Conservation (phyloP, 2,888 invertebrate genomes). For the Serrognathus titanus region DNA sequence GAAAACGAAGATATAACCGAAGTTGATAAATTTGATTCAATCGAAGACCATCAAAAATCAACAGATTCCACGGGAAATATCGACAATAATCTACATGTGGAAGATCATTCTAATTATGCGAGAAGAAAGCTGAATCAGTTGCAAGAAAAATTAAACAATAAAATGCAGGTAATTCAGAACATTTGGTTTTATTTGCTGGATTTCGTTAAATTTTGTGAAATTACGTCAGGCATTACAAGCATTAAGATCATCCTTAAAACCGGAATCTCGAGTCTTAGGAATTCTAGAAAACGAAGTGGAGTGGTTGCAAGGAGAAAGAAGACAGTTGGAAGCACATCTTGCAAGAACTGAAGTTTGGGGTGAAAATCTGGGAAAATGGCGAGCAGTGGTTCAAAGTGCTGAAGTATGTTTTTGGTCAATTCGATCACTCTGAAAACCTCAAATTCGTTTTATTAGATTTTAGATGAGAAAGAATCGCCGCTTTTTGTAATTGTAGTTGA, state of each 20-base stretch:
- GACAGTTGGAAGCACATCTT: constrained; percentile 79
- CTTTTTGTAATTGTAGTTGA: constrained; percentile 80
- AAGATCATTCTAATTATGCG: constrained; percentile 80
- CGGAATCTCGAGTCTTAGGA: constrained; percentile 75
- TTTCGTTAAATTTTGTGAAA: constrained; percentile 1
- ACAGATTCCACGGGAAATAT: constrained; percentile 56
- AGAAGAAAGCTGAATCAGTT: constrained; percentile 77
- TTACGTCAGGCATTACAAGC: constrained; percentile 69
- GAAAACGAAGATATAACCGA: constrained; percentile 53
- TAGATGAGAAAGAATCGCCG: constrained; percentile 55
- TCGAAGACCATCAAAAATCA: constrained; percentile 57
- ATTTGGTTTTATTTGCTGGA: neutral
- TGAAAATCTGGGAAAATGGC: constrained; percentile 84
- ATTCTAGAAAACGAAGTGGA: constrained; percentile 83
- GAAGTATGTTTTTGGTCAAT: constrained; percentile 54
- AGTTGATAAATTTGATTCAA: constrained; percentile 47
- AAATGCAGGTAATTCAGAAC: constrained; percentile 58
- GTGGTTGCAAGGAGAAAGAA: constrained; percentile 74
- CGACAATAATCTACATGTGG: constrained; percentile 59
- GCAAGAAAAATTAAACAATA: constrained; percentile 80
- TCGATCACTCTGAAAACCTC: neutral
- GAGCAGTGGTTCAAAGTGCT: constrained; percentile 78
- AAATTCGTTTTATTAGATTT: constrained; percentile 27
- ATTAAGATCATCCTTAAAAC: constrained; percentile 74
- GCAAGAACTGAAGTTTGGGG: constrained; percentile 87